Base-by-base conservation (phyloP, 2,888 invertebrate species). In the Protodeltote pygarga region DNA sequence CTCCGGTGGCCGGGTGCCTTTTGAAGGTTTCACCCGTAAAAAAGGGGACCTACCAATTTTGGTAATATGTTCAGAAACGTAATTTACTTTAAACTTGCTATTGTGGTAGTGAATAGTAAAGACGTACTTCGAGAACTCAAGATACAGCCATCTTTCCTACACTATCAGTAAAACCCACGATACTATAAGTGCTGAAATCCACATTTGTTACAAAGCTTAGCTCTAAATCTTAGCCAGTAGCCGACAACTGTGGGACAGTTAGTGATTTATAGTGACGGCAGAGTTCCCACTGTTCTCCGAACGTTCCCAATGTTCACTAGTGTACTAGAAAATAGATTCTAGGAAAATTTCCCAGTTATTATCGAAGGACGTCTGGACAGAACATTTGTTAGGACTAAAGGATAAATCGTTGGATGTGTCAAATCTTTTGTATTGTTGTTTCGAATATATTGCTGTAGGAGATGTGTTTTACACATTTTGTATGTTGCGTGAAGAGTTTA, bases 241-340 rank as follows among this genome's bases (percentile, higher is more conserved):
- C 21, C 34, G 34, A 57, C 64, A 44, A 14, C 29, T 28, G 27
- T 2, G 31, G 48, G 58, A 60, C 61, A 58, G 61, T 48, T 46
- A 41, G 33, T 70, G 67, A 68, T 70, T 70, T 68, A 68, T 66
- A 37, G 47, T 35, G 53, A 57, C 51, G 27, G 28, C 20, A 31
- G 44, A 44, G 38, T 47, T 54, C 42, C 32, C 35, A 54, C 48
- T 39, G 52, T 44, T 33, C 45, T 25, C 23, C n/a, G n/a, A 45
- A 24, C 28, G 17, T n/a, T 6, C 21, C 16, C 23, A 35, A 32
- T 52, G 28, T 58, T 53, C n/a, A n/a, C 62, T 60, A 63, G 49
- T 59, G n/a, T n/a, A n/a, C n/a, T 55, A 53, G 49, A 50, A 63
- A 57, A 62, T 53, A 41, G 10, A 42, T 41, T 41, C 58, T 59